Conservation (phyloP, 2,113 vertebrate species). For the Vidua chalybeata region DNA sequence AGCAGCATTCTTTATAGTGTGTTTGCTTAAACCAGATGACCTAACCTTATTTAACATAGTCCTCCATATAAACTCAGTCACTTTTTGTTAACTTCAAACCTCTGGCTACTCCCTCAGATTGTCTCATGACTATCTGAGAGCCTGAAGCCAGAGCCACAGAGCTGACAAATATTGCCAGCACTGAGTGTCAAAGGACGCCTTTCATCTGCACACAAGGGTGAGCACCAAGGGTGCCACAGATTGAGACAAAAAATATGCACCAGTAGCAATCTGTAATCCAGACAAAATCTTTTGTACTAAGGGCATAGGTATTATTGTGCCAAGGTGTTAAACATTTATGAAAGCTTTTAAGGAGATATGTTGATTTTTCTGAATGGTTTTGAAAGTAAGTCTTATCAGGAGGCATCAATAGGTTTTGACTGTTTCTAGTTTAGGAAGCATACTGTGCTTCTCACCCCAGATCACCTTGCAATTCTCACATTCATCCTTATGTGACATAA, state of each 20-base stretch:
- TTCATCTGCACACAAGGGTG: background rate
- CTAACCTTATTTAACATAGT: conserved; percentile 51
- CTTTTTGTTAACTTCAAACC: conserved; percentile 57
- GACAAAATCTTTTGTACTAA: background rate
- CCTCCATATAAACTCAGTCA: conserved; percentile 19
- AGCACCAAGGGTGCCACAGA: background rate
- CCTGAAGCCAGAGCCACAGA: conserved; percentile 4
- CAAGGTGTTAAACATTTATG: background rate
- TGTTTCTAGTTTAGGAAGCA: conserved; percentile 22
- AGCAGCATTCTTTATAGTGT: background rate
- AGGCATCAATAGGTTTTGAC: background rate
- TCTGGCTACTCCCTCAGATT: conserved; percentile 21
- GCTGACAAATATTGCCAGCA: background rate
- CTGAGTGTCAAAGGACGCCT: background rate
- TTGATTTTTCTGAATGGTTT: conserved; percentile 1
- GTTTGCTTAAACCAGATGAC: conserved; percentile 27
- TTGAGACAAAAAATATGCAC: background rate
- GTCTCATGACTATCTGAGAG: conserved; percentile 40
- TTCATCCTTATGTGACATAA: conserved; percentile 52
- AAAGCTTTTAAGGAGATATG: background rate
- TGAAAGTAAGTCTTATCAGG: background rate
- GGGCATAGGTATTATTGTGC: background rate
- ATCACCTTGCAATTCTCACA: conserved; percentile 60
- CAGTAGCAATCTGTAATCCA: background rate
- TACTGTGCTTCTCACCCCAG: conserved; percentile 48